Evolutionary conservation across 2,888 invertebrate genomes (phyloP), one percentile per base, ranked within the genome.

Genomic region (Hirtodrosophila duncani): DNA sequence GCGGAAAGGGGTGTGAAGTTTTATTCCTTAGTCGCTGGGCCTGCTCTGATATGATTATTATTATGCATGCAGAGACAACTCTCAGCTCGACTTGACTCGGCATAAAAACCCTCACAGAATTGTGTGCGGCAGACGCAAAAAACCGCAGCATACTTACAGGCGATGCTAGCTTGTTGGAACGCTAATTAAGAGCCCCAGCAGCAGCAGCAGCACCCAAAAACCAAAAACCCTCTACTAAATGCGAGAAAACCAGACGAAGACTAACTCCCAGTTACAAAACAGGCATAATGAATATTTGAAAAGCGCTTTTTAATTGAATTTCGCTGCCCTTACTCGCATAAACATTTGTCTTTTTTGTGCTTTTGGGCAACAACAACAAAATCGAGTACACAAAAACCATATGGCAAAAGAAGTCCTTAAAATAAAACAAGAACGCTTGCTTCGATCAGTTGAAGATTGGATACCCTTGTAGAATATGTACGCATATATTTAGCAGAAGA

Each of bases 291-390:
- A 80, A 80, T 75, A 67, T 77, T 79, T 79, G 59, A 65, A 68
- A 65, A 80, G 72, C 49, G 59, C 72, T 60, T 80, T 71, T 77
- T 80, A 80, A 72, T 80, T 72, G 77, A 72, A 80, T 79, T 70
- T 56, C 29, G 42, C 17, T 48, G 45, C 30, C 18, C 18, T 34
- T 20, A 26, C 42, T 45, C 57, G 48, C 48, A 24, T 38, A 65
- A 63, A 37, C 63, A 66, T 67, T 71, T 67, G 36, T 63, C 41
- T 63, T 51, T 41, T 45, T 26, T 43, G 14, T 18, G 20, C 26
- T 30, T 26, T n/a, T 36, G 11, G 14, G 8, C 7, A 38, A 29
- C 31, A 52, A 20, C 38, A 41, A 67, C 58, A 33, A n/a, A n/a
- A n/a, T n/a, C n/a, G n/a, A n/a, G n/a, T n/a, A n/a, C n/a, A n/a